phyloP scores from a whole-genome alignment of 92 coral and sea anemone genomes.

The Meandrina meandrites region DNA sequence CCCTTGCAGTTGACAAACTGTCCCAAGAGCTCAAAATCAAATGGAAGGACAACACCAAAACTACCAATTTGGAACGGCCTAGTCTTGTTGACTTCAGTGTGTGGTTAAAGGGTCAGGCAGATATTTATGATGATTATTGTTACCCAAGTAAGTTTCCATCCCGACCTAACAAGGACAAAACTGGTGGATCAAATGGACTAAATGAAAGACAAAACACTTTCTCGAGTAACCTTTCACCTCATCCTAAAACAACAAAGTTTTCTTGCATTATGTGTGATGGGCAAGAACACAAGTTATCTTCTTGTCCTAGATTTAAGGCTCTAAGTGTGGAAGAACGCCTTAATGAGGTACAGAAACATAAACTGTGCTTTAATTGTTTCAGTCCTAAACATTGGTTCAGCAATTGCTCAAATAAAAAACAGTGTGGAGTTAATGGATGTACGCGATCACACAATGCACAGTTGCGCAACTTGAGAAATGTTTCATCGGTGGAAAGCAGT shows the following conservation, averaged over 20 bases:
- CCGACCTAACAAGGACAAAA: background rate
- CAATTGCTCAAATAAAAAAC: conserved; percentile 30
- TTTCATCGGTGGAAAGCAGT: background rate
- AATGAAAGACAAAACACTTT: conserved; percentile 18
- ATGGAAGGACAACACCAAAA: conserved; percentile 33
- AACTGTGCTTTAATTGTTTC: conserved; percentile 49
- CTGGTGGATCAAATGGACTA: background rate
- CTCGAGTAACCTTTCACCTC: background rate
- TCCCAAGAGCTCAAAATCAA: conserved; percentile 39
- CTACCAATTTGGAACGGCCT: background rate
- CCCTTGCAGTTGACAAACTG: conserved; percentile 38
- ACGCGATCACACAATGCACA: conserved; percentile 40
- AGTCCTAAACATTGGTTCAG: conserved; percentile 39
- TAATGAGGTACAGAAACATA: conserved; percentile 33
- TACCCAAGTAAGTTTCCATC: background rate
- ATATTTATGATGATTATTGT: conserved; percentile 53
- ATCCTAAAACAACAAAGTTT: background rate
- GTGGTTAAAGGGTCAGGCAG: conserved; percentile 47
- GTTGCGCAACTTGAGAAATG: conserved; percentile 31
- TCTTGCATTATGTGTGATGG: conserved; percentile 53
- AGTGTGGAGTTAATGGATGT: conserved; percentile 55
- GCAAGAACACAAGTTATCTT: conserved; percentile 18
- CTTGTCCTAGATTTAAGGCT: conserved; percentile 37
- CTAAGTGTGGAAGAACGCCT: conserved; percentile 41
- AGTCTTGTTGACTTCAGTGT: conserved; percentile 31